phyloP scores from a whole-genome alignment of 2,888 invertebrate genomes.

The Lacanobia oleracea region DNA sequence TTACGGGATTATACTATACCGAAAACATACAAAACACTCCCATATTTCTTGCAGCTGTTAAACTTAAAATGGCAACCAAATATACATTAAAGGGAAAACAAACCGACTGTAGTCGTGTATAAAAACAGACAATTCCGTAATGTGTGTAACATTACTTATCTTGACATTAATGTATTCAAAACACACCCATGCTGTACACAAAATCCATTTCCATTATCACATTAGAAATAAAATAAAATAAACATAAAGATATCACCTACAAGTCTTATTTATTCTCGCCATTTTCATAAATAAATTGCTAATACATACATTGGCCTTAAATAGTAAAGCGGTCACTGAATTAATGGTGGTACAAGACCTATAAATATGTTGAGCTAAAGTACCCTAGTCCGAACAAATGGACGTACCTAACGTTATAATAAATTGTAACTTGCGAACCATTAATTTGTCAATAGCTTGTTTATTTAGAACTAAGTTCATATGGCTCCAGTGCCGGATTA shows the following conservation, averaged over 20 bases:
- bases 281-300: slow-evolving; percentile 23
- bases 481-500: no score
- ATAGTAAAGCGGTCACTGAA: slow-evolving; percentile 4
- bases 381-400: background rate
- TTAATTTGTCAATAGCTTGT: background rate
- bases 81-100: background rate
- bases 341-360: background rate
- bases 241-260: slow-evolving; percentile 10
- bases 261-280: slow-evolving; percentile 18
- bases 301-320: slow-evolving; percentile 1
- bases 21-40: background rate
- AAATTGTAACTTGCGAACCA: background rate
- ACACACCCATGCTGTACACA: slow-evolving; percentile 12
- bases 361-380: slow-evolving; percentile 10
- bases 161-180: slow-evolving; percentile 17
- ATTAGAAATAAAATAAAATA: slow-evolving; percentile 1
- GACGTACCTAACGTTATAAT: background rate
- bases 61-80: background rate
- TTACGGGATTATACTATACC: no score
- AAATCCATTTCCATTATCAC: slow-evolving; percentile 30
- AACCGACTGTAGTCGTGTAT: rapidly evolving
- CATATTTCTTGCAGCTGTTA: no score
- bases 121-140: background rate
- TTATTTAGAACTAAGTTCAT: background rate
- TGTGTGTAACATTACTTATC: background rate